Base-by-base conservation (phyloP, 2,797 vertebrate genomes). In the Chelonia mydas region DNA sequence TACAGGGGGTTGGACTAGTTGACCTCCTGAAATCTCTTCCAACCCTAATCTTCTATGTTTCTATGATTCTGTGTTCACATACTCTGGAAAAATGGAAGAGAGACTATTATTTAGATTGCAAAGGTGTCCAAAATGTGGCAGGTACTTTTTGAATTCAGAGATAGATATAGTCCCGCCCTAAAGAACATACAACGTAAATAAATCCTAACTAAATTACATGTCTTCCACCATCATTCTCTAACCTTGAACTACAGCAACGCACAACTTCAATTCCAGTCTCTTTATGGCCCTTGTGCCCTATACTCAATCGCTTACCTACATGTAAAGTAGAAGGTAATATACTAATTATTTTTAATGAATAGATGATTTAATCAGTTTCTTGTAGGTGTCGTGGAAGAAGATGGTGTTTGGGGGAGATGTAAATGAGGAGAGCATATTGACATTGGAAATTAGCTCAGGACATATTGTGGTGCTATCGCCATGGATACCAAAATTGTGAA, bases 291-390 rank as follows among this genome's bases (percentile, higher is more conserved):
- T 84, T 57, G 50, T 84, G 68, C 45, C 27, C n/a, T 84, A 61
- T 45, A 33, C 2, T 45, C 25, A 11, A 82, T 1, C 0, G 89
- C 5, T 41, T 81, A 83, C 6, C 16, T 31, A 37, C 59, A 28
- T 31, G 37, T 41, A 93, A 91, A 84, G 8, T n/a, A 65, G 61
- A 65, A 61, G 91, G n/a, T 88, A 89, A n/a, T n/a, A 57, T 57
- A 88, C 49, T 85, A 7, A 78, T 84, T 68, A 90, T 89, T 91
- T 78, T 68, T 90, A 91, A 86, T 6, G 72, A 89, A 27, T 28
- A 55, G 86, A 84, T 88, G 87, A 84, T 87, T 89, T 86, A 88
- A 93, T 81, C 28, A 91, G 5, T 95, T 95, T 31, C 89, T 88
- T 27, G 86, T 37, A 55, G 47, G 54, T 2, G n/a, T 88, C 47